Evolutionary conservation across 2,797 vertebrate species (phyloP).

Genomic region (Pseudochirops cupreus): DNA sequence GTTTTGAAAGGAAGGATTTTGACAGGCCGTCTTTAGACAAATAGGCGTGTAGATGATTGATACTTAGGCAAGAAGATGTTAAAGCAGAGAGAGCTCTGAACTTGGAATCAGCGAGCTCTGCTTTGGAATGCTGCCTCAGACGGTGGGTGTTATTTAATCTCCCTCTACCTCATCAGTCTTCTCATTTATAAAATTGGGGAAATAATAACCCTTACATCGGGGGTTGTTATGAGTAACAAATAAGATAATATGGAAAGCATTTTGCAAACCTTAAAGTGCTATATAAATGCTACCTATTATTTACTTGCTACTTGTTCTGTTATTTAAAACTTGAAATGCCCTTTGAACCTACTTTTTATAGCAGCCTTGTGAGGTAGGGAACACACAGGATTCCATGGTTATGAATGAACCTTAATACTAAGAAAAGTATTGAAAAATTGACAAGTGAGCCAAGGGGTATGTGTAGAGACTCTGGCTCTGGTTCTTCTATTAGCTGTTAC

Average conservation of each 20-base stretch:
- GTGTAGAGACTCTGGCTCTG: not conserved
- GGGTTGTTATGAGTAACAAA: not conserved
- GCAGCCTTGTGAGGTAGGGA: not conserved
- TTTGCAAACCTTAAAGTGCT: not conserved
- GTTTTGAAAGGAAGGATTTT: constrained; percentile 28
- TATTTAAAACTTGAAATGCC: not conserved
- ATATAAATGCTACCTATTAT: not conserved
- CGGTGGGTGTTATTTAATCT: accelerated
- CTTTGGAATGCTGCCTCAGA: not conserved
- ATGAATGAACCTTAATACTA: not conserved
- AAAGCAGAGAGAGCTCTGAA: not conserved
- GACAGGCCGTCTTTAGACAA: not conserved
- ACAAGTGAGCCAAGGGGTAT: not conserved
- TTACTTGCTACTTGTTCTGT: not conserved
- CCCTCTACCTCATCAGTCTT: not conserved
- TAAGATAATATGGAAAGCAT: not conserved
- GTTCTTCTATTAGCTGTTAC: not conserved
- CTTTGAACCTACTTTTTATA: not conserved
- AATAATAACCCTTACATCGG: not conserved
- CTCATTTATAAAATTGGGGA: not conserved
- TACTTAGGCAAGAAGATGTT: not conserved
- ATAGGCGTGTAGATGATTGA: not conserved
- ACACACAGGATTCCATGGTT: not conserved
- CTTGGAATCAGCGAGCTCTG: not conserved
- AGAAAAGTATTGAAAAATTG: not conserved